These are phyloP conservation scores for Perca fluviatilis DNA, from an alignment of 2,113 vertebrate species.

Conservation along the genomic window DNA sequence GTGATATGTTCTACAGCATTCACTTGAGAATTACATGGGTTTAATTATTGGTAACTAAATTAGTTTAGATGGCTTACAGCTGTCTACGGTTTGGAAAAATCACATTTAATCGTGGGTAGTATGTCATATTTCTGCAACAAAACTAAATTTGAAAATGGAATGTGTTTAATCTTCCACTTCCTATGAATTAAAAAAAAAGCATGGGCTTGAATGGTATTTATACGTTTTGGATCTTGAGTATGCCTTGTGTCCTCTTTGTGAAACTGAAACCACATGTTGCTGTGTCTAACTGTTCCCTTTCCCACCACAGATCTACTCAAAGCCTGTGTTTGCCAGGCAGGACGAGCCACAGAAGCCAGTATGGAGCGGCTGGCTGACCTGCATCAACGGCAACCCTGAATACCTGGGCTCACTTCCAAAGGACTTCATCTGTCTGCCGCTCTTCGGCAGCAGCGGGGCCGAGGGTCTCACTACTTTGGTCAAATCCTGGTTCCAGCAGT, in stretches of 20 bases:
- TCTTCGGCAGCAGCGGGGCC: constrained; percentile 88
- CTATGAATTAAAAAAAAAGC: too few species aligned
- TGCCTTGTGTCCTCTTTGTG: not conserved
- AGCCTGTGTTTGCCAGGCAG: constrained; percentile 63
- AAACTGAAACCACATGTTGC: not conserved
- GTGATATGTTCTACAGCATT: too few species aligned
- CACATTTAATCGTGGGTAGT: too few species aligned
- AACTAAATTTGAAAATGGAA: too few species aligned
- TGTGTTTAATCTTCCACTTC: too few species aligned
- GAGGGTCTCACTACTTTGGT: constrained; percentile 85
- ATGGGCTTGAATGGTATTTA: too few species aligned
- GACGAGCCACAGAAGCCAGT: constrained; percentile 80
- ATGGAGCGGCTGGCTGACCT: constrained; percentile 93
- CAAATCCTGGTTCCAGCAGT: constrained; percentile 91
- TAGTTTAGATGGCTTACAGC: too few species aligned
- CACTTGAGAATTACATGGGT: too few species aligned
- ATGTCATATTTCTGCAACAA: too few species aligned
- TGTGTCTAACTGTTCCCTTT: not conserved
- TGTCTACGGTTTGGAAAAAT: too few species aligned
- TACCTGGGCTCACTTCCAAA: constrained; percentile 82
- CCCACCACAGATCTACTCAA: constrained; percentile 83
- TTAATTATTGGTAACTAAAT: too few species aligned
- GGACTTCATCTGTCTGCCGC: constrained; percentile 90
- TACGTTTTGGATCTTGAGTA: not conserved
- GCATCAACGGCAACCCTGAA: constrained; percentile 84